Base-by-base conservation (phyloP, 2,797 vertebrate genomes). In the Macropus fuliginosus region DNA sequence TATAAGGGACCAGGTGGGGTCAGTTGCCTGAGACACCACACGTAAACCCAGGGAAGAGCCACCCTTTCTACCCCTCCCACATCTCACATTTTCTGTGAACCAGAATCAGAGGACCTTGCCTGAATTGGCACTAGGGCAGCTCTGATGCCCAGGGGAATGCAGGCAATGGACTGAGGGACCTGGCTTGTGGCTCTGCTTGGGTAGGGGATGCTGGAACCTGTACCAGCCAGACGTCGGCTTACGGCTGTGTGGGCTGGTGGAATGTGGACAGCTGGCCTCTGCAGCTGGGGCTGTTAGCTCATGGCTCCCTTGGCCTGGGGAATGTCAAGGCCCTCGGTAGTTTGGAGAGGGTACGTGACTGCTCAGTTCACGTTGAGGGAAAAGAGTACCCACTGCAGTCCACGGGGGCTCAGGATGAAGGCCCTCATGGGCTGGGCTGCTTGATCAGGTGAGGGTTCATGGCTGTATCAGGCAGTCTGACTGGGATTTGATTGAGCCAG, bases 301-400 rank as follows among this genome's bases (percentile, higher is more conserved):
- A 96, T 97, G 98, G 96, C 94, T 98, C 96, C 94, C 4, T 97
- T 97, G 94, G 92, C 96, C 96, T 94, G 97, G 92, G 97, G 97
- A 98, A 98, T 97, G 97, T 87, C 92, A 92, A 94, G 96, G 97
- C 98, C 97, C 97, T 98, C 97, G 95, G 34, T 89, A 59, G 92
- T 62, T 94, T 92, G 95, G 56, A 91, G 52, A 94, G 66, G 54
- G 54, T 62, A 81, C 96, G 16, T 0, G 92, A 93, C 94, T 87
- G 57, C n/a, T 31, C 11, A 92, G 27, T 62, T 3, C 12, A 90
- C 74, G 46, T 87, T 55, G 94, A 95, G 27, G 90, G 1, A 95
- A 56, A 91, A 50, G 91, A 59, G 14, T 0, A 96, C 31, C 27
- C 91, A 54, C 5, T 0, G 89, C 92, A 96, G 0, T 95, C 59